Conservation (phyloP, 2,888 invertebrate species). For the Dolichopus griseipennis region DNA sequence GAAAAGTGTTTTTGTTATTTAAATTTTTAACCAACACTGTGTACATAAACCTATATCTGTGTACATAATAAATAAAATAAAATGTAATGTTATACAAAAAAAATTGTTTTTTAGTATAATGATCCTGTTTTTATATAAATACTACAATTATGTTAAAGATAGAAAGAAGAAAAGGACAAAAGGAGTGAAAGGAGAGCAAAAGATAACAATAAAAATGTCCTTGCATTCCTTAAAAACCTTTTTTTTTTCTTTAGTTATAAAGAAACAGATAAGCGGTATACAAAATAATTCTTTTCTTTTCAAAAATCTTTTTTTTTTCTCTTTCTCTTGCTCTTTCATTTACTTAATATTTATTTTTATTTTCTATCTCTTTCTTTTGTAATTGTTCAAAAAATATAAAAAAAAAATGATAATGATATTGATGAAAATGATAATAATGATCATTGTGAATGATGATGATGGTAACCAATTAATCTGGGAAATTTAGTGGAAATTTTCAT, state of each 20-base stretch:
- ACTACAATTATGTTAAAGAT: background rate
- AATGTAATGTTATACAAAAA: background rate
- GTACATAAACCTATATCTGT: too few species aligned
- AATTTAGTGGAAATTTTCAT: constrained; percentile 6
- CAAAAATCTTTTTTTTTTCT: background rate
- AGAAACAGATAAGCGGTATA: background rate
- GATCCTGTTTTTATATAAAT: background rate
- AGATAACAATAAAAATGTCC: background rate
- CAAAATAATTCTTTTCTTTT: constrained; percentile 8
- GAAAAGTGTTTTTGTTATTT: too few species aligned
- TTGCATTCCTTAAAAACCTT: background rate
- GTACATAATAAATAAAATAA: background rate
- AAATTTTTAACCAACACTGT: too few species aligned
- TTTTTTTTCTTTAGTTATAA: constrained; percentile 11
- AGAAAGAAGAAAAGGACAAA: background rate
- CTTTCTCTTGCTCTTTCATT: constrained; percentile 11
- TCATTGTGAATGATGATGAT: constrained; percentile 13
- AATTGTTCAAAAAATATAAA: background rate
- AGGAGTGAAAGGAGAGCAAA: too few species aligned
- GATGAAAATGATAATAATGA: constrained; percentile 19
- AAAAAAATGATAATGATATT: constrained; percentile 11
- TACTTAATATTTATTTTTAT: background rate
- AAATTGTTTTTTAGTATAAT: background rate
- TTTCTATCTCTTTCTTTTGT: background rate
- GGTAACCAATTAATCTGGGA: constrained; percentile 1